Evolutionary conservation across 2,797 vertebrate species (phyloP).

Genomic region (Chelonia mydas): DNA sequence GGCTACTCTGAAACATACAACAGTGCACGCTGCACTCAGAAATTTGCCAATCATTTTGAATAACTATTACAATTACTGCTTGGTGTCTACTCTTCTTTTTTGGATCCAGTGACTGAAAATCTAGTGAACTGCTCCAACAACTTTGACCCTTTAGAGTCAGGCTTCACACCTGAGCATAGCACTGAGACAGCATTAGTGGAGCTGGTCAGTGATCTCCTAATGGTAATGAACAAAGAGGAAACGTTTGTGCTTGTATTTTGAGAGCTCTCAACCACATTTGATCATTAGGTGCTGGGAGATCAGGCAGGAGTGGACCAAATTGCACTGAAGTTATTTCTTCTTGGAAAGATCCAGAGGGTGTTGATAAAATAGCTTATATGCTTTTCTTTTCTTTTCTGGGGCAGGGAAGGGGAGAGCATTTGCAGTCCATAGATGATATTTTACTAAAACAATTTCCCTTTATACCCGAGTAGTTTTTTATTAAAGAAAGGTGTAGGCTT

Average conservation of each 20-base stretch:
- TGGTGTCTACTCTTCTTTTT: not conserved
- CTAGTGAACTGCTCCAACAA: not conserved
- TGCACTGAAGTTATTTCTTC: not conserved
- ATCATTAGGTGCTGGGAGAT: not conserved
- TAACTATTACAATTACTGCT: not conserved
- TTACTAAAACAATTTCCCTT: not conserved
- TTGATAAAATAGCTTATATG: not conserved
- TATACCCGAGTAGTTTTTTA: not conserved
- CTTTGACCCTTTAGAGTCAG: conserved; percentile 28
- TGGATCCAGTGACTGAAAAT: not conserved
- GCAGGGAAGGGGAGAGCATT: not conserved
- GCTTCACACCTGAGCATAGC: conserved; percentile 9
- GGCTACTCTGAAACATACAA: not conserved
- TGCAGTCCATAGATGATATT: not conserved
- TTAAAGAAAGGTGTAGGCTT: conserved; percentile 8
- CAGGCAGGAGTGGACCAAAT: not conserved
- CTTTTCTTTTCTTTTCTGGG: not conserved
- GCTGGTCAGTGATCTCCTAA: conserved; percentile 42
- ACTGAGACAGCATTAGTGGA: not conserved
- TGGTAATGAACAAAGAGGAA: conserved; percentile 22
- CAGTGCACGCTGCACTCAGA: not conserved
- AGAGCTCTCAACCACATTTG: conserved; percentile 29
- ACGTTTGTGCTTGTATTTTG: conserved; percentile 12
- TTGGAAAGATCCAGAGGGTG: not conserved
- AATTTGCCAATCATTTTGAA: not conserved